Evolutionary conservation across 1,140 invertebrate genomes (phyloP), one percentile per base, ranked within the genome.

Genomic region (Bombus superbus): DNA sequence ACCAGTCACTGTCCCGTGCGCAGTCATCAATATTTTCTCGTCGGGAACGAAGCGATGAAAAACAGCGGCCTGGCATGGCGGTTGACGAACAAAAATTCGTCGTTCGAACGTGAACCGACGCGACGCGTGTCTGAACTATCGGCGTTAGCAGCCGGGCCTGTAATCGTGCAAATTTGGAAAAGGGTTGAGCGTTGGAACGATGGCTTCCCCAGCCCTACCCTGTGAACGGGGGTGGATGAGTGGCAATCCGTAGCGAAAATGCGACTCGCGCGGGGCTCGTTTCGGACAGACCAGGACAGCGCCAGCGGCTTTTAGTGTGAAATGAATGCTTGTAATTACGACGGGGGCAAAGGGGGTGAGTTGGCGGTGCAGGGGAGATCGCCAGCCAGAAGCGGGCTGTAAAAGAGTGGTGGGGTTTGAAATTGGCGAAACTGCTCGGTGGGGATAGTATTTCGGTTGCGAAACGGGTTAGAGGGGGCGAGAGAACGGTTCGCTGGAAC

Each of bases 291-390:
- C 73, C 75, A 62, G 86, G 77, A 77, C 83, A 79, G 69, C 66
- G 76, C 79, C 84, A 69, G 80, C 86, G 83, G 89, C 89, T 90
- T 90, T 90, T 90, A 90, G 89, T 90, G 89, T 90, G 89, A 90
- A 90, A 90, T 90, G 89, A 90, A 90, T 90, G 89, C 89, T 91
- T 91, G 90, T 91, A 91, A 91, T 91, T 91, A 92, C 91, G 90
- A 89, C 69, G 72, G 77, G 69, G 82, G 72, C 57, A 42, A 53
- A 78, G 42, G 66, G 66, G 44, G 59, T 35, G 77, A 66, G 57
- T 69, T 62, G 64, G 71, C n/a, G 64, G 47, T 66, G 6, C 18
- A 74, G 53, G 15, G 47, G 42, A 11, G 38, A 44, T 68, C 69
- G 66, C 13, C 32, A 18, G 38, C 64, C 13, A 81, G 59, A 71